Conservation (phyloP, 2,797 vertebrate genomes). For the Acridotheres tristis region DNA sequence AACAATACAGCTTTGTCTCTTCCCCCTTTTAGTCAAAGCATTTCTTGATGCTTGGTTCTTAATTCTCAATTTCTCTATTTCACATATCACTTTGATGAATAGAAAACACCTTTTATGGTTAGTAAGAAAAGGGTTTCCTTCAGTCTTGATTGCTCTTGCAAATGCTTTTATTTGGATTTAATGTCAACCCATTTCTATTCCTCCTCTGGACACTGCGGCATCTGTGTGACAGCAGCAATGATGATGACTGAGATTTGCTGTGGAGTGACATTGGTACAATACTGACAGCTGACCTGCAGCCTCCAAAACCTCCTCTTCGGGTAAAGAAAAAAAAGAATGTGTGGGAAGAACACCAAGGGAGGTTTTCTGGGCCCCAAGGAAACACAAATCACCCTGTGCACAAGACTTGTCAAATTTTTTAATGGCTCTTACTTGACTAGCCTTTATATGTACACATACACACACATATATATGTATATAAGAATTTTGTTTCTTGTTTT, state of each 20-base stretch:
- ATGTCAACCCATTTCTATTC: neutral
- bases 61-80: too few species aligned
- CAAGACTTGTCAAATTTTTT: neutral
- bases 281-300: neutral
- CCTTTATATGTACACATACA: neutral
- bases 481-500: neutral
- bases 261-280: neutral
- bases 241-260: neutral
- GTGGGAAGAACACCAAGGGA: neutral
- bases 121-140: neutral
- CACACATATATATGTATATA: neutral
- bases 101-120: fast-evolving
- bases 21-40: too few species aligned
- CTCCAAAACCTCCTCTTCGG: neutral
- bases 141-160: neutral
- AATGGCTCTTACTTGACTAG: neutral
- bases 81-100: neutral
- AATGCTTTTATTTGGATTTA: neutral
- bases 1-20: too few species aligned
- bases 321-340: fast-evolving
- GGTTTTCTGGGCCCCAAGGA: neutral
- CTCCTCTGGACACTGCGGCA: neutral
- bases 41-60: too few species aligned
- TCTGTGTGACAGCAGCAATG: neutral
- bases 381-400: neutral